Evolutionary conservation across 2,888 invertebrate genomes (phyloP).

Genomic region (Helicoverpa assulta): DNA sequence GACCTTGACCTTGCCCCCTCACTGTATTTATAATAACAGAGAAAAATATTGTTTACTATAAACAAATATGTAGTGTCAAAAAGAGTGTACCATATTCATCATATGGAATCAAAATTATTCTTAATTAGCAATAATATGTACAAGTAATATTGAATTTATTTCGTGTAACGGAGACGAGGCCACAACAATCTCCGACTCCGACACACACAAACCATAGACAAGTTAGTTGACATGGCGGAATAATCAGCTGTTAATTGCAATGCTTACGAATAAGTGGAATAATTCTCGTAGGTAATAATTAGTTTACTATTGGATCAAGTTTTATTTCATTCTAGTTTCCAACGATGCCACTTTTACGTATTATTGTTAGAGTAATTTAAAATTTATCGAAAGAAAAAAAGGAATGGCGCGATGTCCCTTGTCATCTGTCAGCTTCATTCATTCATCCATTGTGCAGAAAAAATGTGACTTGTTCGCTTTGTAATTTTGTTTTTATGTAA

Average conservation of each 20-base stretch:
- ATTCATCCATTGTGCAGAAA: constrained; percentile 89
- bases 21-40: too few species aligned
- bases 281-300: constrained; percentile 60
- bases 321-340: constrained; percentile 58
- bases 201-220: constrained; percentile 62
- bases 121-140: too few species aligned
- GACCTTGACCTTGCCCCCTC: too few species aligned
- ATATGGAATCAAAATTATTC: background rate
- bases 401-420: constrained; percentile 88
- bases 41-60: too few species aligned
- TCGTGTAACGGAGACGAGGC: constrained; percentile 38
- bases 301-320: constrained; percentile 46
- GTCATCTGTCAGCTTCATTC: constrained; percentile 88
- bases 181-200: constrained; percentile 39
- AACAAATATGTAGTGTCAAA: too few species aligned
- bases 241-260: constrained; percentile 89
- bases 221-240: constrained; percentile 84
- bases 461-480: constrained; percentile 88
- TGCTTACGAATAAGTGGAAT: constrained; percentile 79
- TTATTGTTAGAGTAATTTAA: constrained; percentile 53
- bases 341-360: constrained; percentile 34
- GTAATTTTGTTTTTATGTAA: constrained; percentile 83
- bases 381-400: constrained; percentile 66
- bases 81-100: background rate
- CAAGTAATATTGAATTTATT: background rate